A percentile compares a stretch with the other conserved stretches of the same genome.
Conservation (phyloP, 2,797 vertebrate species). For the Scarus forsteni region DNA sequence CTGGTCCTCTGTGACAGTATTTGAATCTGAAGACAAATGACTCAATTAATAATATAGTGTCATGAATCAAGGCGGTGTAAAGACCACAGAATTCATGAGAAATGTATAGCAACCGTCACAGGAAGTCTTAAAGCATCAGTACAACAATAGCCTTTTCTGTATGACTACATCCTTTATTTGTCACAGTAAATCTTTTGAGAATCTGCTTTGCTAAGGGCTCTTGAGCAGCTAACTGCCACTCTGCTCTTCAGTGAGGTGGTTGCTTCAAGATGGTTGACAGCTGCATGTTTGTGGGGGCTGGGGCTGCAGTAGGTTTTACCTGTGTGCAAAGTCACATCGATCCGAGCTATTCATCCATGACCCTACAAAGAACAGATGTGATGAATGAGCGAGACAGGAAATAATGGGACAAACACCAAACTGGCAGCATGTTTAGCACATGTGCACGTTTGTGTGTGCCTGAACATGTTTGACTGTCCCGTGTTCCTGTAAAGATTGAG, state of each 20-base stretch:
- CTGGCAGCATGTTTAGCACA: constrained; percentile 17
- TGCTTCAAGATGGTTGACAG: constrained; percentile 32
- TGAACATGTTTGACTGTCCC: constrained; percentile 47
- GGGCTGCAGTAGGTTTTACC: constrained; percentile 21
- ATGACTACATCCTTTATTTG: not conserved
- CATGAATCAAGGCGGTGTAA: no score
- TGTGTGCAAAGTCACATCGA: constrained; percentile 1
- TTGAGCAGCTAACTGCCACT: constrained; percentile 34
- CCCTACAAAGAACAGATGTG: constrained; percentile 25
- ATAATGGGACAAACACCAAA: constrained; percentile 9
- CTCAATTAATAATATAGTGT: no score
- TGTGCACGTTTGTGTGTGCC: constrained; percentile 28
- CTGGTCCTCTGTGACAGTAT: no score
- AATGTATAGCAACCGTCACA: no score
- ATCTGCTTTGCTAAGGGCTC: constrained; percentile 21
- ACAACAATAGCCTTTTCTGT: no score
- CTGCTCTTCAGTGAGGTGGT: constrained; percentile 40
- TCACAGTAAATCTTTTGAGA: constrained; percentile 12
- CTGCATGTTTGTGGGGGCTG: not conserved
- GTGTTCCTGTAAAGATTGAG: constrained; percentile 51
- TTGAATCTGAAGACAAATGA: no score
- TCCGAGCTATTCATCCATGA: constrained; percentile 2
- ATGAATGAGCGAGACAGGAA: constrained; percentile 2
- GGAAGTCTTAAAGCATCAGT: no score
- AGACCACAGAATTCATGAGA: no score